phyloP scores from a whole-genome alignment of 2,113 vertebrate genomes.

The Heteronetta atricapilla region DNA sequence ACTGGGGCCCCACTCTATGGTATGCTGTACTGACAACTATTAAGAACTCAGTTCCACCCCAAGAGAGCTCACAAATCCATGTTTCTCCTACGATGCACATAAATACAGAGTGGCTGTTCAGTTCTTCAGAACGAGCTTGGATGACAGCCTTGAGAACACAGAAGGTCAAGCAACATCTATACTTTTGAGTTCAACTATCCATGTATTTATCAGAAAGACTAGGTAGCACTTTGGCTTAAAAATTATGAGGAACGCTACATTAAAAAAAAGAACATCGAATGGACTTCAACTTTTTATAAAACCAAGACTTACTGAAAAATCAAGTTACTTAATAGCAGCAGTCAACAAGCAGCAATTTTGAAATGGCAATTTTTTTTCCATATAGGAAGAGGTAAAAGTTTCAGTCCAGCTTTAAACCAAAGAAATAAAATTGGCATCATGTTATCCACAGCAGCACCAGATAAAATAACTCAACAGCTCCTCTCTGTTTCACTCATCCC shows the following conservation, averaged over 20 bases:
- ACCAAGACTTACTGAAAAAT: background rate
- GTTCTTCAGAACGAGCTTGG: conserved; percentile 18
- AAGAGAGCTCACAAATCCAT: conserved; percentile 35
- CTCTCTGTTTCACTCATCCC: background rate
- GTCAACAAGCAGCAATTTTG: background rate
- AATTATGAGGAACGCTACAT: background rate
- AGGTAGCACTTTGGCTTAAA: background rate
- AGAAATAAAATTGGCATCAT: background rate
- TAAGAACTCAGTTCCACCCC: background rate
- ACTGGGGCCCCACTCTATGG: conserved; percentile 17
- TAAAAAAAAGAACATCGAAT: background rate
- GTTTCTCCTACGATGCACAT: conserved; percentile 16
- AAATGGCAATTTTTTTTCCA: background rate
- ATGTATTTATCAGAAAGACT: background rate
- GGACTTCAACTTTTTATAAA: background rate
- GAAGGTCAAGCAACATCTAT: background rate
- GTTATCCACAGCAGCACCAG: background rate
- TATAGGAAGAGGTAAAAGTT: background rate
- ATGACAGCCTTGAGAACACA: background rate
- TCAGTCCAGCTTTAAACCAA: background rate
- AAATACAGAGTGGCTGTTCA: conserved; percentile 13
- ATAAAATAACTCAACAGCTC: background rate
- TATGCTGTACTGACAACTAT: conserved; percentile 11
- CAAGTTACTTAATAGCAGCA: background rate
- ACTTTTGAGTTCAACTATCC: background rate